Percentiles rank a stretch among this genome's conserved stretches.
Evolutionary conservation across 2,888 invertebrate species (phyloP).

Genomic region (Ashinkailepas kermadecensis): DNA sequence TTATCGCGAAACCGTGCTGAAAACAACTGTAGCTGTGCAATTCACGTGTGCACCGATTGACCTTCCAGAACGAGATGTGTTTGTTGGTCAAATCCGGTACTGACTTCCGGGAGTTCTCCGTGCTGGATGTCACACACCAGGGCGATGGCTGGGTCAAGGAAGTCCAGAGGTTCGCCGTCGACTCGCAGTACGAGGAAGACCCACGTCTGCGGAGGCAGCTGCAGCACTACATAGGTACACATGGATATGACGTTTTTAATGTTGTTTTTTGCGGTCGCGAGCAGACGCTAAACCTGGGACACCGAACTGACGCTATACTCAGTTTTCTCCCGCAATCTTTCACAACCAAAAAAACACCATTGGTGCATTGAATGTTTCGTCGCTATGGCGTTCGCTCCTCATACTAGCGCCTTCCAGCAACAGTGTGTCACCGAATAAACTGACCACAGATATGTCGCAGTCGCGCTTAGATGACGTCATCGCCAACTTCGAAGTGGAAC

Average conservation of each 20-base stretch:
- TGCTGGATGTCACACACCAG: constrained; percentile 59
- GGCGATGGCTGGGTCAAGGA: constrained; percentile 49
- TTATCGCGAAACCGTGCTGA: constrained; percentile 42
- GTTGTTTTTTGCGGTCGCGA: too few relatives aligned
- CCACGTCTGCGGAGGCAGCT: constrained; percentile 58
- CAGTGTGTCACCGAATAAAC: neutral
- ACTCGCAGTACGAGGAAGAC: constrained; percentile 63
- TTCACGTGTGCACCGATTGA: too few relatives aligned
- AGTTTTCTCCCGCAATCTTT: constrained; percentile 18
- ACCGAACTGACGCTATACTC: too few relatives aligned
- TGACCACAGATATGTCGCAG: constrained; percentile 59
- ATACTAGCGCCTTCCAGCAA: too few relatives aligned
- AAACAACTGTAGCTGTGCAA: too few relatives aligned
- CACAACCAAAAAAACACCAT: neutral
- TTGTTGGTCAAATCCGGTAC: constrained; percentile 76
- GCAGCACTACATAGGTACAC: constrained; percentile 60
- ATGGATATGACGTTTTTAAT: neutral
- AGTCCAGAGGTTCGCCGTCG: constrained; percentile 63
- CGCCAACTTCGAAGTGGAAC: constrained; percentile 73
- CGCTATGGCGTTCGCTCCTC: too few relatives aligned
- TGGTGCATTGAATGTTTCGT: neutral
- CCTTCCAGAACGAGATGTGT: constrained; percentile 38
- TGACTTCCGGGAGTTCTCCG: constrained; percentile 81
- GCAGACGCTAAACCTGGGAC: too few relatives aligned
- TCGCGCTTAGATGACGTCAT: constrained; percentile 75